These are phyloP conservation scores for Maccullochella peelii DNA, from an alignment of 2,113 vertebrate species.

Conservation along the genomic window DNA sequence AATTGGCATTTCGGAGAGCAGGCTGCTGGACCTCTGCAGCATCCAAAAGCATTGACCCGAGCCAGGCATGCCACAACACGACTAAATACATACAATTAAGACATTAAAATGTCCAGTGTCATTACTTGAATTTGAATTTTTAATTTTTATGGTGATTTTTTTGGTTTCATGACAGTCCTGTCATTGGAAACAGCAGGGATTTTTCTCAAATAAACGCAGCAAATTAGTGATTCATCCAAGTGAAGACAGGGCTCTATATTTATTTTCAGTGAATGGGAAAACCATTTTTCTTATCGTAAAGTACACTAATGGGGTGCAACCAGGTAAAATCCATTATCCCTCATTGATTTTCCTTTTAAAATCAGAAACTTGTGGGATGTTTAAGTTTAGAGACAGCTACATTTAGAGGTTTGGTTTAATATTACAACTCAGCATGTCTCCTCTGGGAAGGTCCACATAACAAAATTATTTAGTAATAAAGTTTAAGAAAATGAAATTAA, in stretches of 20 bases:
- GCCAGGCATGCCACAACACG: not conserved
- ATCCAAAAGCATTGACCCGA: slow-evolving; percentile 19
- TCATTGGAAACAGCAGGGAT: not conserved
- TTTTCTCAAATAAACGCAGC: not conserved
- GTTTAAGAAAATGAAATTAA: not conserved
- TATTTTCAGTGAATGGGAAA: not conserved
- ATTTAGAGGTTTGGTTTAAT: not conserved
- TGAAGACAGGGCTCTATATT: not conserved
- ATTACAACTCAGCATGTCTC: not conserved
- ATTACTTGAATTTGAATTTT: not conserved
- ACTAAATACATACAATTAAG: not conserved
- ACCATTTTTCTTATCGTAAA: not conserved
- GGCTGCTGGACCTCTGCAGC: not conserved
- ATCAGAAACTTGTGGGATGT: not conserved
- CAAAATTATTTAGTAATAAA: not conserved
- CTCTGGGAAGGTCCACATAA: not conserved
- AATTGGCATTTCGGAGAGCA: not conserved
- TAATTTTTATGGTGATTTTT: not conserved
- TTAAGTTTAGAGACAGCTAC: not conserved
- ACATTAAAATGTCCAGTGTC: not conserved
- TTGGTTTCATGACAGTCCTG: not conserved
- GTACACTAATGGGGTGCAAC: not conserved
- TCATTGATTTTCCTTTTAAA: not conserved
- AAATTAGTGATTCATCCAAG: not conserved
- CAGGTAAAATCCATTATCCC: not conserved